phyloP scores from a whole-genome alignment of 2,888 invertebrate species.

The Meteorus colon region DNA sequence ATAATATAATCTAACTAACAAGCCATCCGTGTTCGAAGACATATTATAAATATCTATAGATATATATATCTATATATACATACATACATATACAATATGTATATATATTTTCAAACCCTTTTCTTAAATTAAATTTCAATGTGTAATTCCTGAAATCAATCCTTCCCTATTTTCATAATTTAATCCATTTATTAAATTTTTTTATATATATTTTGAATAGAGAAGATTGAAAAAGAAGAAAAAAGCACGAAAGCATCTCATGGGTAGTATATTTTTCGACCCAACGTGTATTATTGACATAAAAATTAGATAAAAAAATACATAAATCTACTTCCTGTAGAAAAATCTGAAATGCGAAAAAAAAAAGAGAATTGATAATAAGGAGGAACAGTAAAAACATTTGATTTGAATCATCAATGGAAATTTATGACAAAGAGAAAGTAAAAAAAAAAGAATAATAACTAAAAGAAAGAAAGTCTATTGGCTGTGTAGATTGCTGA shows the following conservation, averaged over 20 bases:
- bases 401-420: background rate
- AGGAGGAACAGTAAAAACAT: slow-evolving; percentile 32
- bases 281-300: slow-evolving; percentile 27
- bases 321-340: slow-evolving; percentile 25
- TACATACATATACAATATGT: background rate
- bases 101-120: slow-evolving; percentile 23
- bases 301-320: slow-evolving; percentile 22
- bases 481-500: slow-evolving; percentile 50
- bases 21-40: slow-evolving; percentile 43
- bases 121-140: slow-evolving; percentile 15
- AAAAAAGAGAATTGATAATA: background rate
- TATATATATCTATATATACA: slow-evolving; percentile 16
- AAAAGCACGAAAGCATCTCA: slow-evolving; percentile 22
- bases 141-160: background rate
- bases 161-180: slow-evolving; percentile 31
- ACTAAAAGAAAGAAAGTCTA: slow-evolving; percentile 47
- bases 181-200: slow-evolving; percentile 27
- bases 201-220: slow-evolving; percentile 1
- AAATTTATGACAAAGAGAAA: slow-evolving; percentile 26
- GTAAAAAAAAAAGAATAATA: background rate
- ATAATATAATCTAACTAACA: slow-evolving; percentile 2
- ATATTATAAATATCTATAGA: slow-evolving; percentile 1
- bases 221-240: slow-evolving; percentile 3
- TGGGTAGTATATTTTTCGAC: slow-evolving; percentile 43
- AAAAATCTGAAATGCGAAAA: slow-evolving; percentile 19